phyloP scores from a whole-genome alignment of 2,113 vertebrate species.

The Struthidea cinerea region DNA sequence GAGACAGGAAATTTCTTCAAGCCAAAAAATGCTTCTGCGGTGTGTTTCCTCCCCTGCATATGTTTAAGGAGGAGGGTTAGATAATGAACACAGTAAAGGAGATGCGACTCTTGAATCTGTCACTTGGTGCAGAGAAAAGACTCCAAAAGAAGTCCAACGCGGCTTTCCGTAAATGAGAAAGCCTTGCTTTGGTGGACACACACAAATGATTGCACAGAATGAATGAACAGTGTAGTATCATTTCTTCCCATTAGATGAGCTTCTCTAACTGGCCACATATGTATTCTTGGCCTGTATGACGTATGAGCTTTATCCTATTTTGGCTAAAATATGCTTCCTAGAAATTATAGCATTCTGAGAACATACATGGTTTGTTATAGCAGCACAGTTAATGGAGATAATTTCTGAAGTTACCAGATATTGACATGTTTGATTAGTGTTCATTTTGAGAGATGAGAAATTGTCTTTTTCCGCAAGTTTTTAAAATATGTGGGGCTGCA shows the following conservation, averaged over 20 bases:
- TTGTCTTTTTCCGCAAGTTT: neutral
- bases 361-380: neutral
- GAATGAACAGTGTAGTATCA: neutral
- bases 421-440: neutral
- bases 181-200: neutral
- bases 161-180: neutral
- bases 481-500: neutral
- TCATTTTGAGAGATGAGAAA: neutral
- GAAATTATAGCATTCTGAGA: neutral
- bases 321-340: neutral
- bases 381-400: neutral
- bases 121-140: neutral
- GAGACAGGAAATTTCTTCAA: neutral
- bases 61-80: neutral
- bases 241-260: neutral
- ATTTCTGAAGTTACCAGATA: neutral
- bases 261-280: neutral
- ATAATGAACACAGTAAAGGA: rapidly evolving
- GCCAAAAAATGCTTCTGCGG: rapidly evolving
- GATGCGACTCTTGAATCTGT: neutral
- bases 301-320: neutral
- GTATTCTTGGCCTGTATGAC: neutral
- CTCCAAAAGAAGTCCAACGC: neutral
- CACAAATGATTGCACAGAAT: neutral
- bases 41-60: rapidly evolving